phyloP scores from a whole-genome alignment of 1,140 invertebrate species.

The Scaptodrosophila lebanonensis region DNA sequence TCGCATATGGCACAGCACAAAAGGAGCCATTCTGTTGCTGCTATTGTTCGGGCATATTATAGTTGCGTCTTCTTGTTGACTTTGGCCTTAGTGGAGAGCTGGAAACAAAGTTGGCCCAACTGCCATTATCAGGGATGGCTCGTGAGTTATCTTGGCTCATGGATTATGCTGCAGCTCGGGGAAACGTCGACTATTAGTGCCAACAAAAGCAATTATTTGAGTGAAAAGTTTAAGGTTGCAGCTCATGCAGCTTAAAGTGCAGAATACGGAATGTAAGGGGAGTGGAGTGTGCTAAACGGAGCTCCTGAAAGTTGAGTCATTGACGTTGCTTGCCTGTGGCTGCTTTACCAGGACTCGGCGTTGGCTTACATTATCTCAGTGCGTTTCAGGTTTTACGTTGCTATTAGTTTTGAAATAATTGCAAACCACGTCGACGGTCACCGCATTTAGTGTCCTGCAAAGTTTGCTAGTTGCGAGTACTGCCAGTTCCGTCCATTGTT shows the following conservation, averaged over 20 bases:
- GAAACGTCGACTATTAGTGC: conserved; percentile 42
- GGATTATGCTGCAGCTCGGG: conserved; percentile 26
- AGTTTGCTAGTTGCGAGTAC: conserved; percentile 7
- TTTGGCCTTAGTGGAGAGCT: too few relatives aligned
- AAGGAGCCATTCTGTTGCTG: conserved; percentile 8
- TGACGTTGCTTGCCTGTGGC: conserved; percentile 1
- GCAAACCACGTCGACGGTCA: conserved; percentile 9
- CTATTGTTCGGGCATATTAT: background rate
- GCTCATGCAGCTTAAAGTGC: too few relatives aligned
- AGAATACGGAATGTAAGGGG: too few relatives aligned
- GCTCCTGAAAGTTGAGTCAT: conserved; percentile 24
- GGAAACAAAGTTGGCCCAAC: conserved; percentile 9
- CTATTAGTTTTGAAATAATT: conserved; percentile 24
- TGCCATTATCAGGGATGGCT: conserved; percentile 1
- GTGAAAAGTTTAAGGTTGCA: conserved; percentile 36
- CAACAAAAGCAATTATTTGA: conserved; percentile 59
- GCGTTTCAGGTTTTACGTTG: conserved; percentile 29
- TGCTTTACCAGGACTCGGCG: conserved; percentile 10
- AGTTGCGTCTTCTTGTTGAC: too few relatives aligned
- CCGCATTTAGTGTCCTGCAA: background rate
- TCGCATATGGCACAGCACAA: conserved; percentile 31
- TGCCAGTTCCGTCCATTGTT: background rate
- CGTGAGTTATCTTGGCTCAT: conserved; percentile 32
- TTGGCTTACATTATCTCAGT: conserved; percentile 47
- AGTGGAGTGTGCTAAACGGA: too few relatives aligned